Evolutionary conservation across 2,888 invertebrate genomes (phyloP).

Genomic region (Tiliacea citrago): DNA sequence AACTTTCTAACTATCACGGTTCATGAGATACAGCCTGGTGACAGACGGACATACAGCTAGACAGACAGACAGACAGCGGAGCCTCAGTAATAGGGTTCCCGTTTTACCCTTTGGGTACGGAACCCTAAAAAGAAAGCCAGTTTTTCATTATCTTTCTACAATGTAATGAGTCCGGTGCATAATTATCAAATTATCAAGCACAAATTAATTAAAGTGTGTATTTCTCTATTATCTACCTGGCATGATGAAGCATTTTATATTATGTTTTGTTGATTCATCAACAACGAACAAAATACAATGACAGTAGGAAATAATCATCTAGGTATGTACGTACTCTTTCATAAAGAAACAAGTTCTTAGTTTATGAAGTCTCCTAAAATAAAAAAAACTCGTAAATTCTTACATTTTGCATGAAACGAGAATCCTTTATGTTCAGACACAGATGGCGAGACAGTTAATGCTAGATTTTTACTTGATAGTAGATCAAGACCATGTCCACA

Average conservation of each 20-base stretch:
- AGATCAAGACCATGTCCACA: constrained; percentile 1
- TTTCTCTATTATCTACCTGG: constrained; percentile 27
- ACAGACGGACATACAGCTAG: no score
- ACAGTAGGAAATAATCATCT: constrained; percentile 13
- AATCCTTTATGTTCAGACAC: constrained; percentile 16
- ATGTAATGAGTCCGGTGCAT: constrained; percentile 8
- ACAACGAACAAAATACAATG: neutral
- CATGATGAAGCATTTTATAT: constrained; percentile 24
- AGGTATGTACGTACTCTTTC: neutral
- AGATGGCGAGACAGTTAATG: constrained; percentile 18
- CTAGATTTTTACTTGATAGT: constrained; percentile 19
- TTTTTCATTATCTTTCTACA: constrained; percentile 4
- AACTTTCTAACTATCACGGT: no score
- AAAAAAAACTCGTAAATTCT: constrained; percentile 25
- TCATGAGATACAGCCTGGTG: no score
- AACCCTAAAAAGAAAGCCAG: constrained; percentile 24
- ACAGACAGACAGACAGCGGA: no score
- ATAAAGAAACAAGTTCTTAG: neutral
- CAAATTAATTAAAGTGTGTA: constrained; percentile 20
- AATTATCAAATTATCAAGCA: constrained; percentile 18
- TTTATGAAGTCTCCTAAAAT: neutral
- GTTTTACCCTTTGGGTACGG: no score
- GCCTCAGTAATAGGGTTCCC: no score
- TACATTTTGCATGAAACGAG: constrained; percentile 16
- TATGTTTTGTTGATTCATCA: constrained; percentile 15